phyloP scores from a whole-genome alignment of 1,140 invertebrate genomes.

The Marisa cornuarietis region DNA sequence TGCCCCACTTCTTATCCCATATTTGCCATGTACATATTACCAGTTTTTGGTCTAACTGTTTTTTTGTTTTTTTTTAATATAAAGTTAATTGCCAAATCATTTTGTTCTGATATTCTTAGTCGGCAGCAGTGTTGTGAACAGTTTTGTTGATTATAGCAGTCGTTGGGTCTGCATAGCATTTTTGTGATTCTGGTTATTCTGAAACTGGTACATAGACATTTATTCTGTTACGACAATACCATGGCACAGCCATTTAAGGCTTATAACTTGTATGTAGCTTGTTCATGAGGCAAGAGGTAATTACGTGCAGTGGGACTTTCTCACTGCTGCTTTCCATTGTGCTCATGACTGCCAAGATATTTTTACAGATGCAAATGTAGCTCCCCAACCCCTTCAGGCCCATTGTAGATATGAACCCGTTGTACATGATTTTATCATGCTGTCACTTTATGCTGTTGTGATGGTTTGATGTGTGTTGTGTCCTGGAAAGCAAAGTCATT shows the following conservation, averaged over 20 bases:
- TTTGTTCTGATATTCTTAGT: too few relatives aligned
- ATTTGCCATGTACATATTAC: too few relatives aligned
- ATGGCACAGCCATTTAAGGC: not conserved
- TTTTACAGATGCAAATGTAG: not conserved
- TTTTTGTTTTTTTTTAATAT: too few relatives aligned
- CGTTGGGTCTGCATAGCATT: not conserved
- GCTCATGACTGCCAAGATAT: constrained; percentile 15
- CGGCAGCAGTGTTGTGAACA: too few relatives aligned
- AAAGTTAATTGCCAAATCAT: too few relatives aligned
- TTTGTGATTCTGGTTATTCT: not conserved
- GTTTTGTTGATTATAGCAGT: not conserved
- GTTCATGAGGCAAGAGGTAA: not conserved
- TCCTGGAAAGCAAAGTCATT: constrained; percentile 2
- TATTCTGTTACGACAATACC: not conserved
- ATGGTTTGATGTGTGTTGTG: constrained; percentile 1
- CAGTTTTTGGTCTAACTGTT: too few relatives aligned
- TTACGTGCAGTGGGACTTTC: not conserved
- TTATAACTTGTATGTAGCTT: not conserved
- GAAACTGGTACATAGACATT: not conserved
- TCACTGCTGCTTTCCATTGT: not conserved
- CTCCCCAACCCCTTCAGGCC: not conserved
- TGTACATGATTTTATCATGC: not conserved
- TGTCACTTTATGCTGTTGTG: constrained; percentile 4
- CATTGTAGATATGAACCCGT: not conserved
- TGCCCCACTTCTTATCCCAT: too few relatives aligned